Evolutionary conservation across 1,140 invertebrate genomes (phyloP).

Genomic region (Tetramorium parvispinum): DNA sequence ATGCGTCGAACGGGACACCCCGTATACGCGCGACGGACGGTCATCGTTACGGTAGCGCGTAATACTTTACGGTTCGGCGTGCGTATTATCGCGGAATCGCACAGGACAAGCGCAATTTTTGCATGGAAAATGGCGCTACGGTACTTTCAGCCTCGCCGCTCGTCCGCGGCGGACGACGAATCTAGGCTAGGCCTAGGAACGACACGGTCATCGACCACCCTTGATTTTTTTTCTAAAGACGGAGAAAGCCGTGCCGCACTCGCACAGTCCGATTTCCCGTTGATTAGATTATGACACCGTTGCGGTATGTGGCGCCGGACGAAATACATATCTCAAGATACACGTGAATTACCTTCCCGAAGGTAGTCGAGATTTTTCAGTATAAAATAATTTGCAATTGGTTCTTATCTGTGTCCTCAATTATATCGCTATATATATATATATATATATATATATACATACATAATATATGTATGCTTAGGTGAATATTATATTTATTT

Average conservation of each 20-base stretch:
- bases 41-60: slow-evolving; percentile 85
- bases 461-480: neutral
- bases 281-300: slow-evolving; percentile 65
- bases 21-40: slow-evolving; percentile 77
- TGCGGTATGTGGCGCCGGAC: slow-evolving; percentile 16
- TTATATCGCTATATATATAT: neutral
- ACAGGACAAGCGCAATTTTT: slow-evolving; percentile 79
- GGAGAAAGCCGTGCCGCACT: slow-evolving; percentile 67
- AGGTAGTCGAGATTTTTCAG: neutral
- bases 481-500: neutral
- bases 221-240: slow-evolving; percentile 69
- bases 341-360: neutral
- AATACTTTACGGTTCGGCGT: slow-evolving; percentile 84
- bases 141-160: slow-evolving; percentile 77
- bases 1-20: slow-evolving; percentile 75
- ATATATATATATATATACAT: neutral
- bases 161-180: slow-evolving; percentile 69
- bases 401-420: neutral
- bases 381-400: neutral
- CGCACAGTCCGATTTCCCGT: slow-evolving; percentile 35
- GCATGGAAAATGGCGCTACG: slow-evolving; percentile 79
- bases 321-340: neutral
- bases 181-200: slow-evolving; percentile 78
- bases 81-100: slow-evolving; percentile 81
- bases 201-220: slow-evolving; percentile 75